Evolutionary conservation across 1,140 invertebrate genomes (phyloP).

Genomic region (Macrobrachium nipponense): DNA sequence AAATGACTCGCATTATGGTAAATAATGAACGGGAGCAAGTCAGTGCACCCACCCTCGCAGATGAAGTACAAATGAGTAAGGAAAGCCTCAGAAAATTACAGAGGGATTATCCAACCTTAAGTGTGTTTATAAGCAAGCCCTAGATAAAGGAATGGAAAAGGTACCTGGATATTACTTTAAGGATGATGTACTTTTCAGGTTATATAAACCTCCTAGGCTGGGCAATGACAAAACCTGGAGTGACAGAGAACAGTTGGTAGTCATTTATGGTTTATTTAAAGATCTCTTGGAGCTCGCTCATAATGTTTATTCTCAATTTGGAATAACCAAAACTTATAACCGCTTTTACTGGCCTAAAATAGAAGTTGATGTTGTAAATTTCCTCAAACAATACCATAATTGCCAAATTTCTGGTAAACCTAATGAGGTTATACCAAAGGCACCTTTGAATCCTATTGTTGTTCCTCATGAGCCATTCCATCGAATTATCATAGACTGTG

Average conservation of each 20-base stretch:
- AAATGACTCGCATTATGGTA: too few relatives aligned
- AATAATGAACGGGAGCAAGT: too few relatives aligned
- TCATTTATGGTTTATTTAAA: not conserved
- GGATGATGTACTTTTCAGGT: not conserved
- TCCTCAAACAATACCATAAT: not conserved
- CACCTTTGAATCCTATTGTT: slow-evolving; percentile 2
- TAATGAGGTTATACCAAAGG: not conserved
- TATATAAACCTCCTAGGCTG: not conserved
- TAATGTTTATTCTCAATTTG: not conserved
- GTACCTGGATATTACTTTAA: not conserved
- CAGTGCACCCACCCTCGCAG: too few relatives aligned
- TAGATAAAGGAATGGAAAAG: not conserved
- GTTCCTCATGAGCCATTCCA: not conserved
- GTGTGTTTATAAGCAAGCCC: not conserved
- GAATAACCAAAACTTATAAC: not conserved
- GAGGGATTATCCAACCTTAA: not conserved
- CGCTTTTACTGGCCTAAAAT: not conserved
- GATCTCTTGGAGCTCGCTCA: not conserved
- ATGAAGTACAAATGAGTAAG: too few relatives aligned
- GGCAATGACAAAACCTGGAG: not conserved
- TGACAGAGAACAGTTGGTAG: not conserved
- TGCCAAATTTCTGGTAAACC: slow-evolving; percentile 3
- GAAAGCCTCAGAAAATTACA: too few relatives aligned
- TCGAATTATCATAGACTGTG: not conserved
- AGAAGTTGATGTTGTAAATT: not conserved